A percentile compares a stretch with the other conserved stretches of the same genome.
These are phyloP conservation scores for Neosalanx taihuensis DNA, from an alignment of 2,797 vertebrate genomes.

Conservation along the genomic window DNA sequence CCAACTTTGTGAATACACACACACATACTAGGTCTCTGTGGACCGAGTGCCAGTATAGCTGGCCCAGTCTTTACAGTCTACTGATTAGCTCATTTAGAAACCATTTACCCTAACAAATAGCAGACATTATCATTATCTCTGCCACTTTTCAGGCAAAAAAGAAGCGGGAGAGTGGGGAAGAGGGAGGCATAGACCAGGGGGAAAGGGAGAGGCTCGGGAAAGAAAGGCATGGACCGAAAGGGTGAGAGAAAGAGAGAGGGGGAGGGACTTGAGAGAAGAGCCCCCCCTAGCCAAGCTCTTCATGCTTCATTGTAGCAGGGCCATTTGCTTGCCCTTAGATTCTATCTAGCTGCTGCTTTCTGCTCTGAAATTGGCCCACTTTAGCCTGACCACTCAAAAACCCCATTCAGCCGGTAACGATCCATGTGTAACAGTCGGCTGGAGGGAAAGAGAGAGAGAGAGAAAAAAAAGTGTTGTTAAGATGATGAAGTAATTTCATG, in stretches of 20 bases:
- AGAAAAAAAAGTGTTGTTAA: constrained; percentile 31
- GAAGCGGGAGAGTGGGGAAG: constrained; percentile 13
- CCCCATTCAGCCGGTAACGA: constrained; percentile 56
- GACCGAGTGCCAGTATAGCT: constrained; percentile 43
- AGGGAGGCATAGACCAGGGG: not conserved
- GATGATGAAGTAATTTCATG: constrained; percentile 58
- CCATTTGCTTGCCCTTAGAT: constrained; percentile 56
- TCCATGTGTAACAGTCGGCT: constrained; percentile 42
- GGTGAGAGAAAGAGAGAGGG: constrained; percentile 24
- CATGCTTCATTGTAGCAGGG: constrained; percentile 52
- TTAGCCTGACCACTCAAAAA: constrained; percentile 57
- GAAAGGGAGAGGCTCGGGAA: constrained; percentile 18
- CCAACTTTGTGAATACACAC: constrained; percentile 18
- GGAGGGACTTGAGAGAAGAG: constrained; percentile 1
- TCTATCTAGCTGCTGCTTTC: constrained; percentile 44
- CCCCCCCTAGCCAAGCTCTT: constrained; percentile 34
- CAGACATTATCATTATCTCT: constrained; percentile 58
- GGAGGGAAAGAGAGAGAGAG: not conserved
- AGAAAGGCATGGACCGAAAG: not conserved
- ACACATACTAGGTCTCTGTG: constrained; percentile 28
- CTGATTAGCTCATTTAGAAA: constrained; percentile 65
- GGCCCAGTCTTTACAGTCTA: constrained; percentile 50
- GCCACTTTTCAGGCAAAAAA: constrained; percentile 46
- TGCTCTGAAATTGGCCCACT: constrained; percentile 50
- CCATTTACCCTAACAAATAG: constrained; percentile 65